Evolutionary conservation across 2,888 invertebrate genomes (phyloP).

Genomic region (Linnaemya vulpina): DNA sequence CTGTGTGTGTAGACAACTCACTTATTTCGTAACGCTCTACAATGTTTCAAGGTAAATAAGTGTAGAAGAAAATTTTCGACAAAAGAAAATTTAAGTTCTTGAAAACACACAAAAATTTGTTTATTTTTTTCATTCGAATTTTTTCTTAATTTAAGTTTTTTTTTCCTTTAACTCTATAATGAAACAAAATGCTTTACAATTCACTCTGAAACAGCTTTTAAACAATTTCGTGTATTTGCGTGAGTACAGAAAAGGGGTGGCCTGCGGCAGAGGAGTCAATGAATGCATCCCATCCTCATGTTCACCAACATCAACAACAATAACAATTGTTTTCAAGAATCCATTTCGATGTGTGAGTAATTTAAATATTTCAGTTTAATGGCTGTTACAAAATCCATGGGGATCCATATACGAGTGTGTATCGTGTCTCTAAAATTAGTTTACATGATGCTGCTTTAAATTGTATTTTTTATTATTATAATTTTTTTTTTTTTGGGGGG

Average conservation of each 20-base stretch:
- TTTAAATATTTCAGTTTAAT: slow-evolving; percentile 48
- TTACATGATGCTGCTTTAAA: slow-evolving; percentile 6
- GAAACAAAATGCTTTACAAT: neutral
- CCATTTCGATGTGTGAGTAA: neutral
- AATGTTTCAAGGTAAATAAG: slow-evolving; percentile 38
- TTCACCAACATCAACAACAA: slow-evolving; percentile 12
- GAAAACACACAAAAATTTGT: neutral
- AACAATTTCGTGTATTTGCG: slow-evolving; percentile 18
- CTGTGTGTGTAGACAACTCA: neutral
- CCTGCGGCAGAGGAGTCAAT: neutral
- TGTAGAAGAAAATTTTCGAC: neutral
- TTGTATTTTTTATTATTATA: slow-evolving; percentile 6
- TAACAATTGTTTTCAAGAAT: neutral
- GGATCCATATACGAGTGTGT: slow-evolving; percentile 14
- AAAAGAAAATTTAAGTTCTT: neutral
- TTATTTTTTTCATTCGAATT: too few relatives aligned
- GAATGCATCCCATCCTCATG: neutral
- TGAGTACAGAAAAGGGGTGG: neutral
- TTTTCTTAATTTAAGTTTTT: too few relatives aligned
- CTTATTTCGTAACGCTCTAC: slow-evolving; percentile 40
- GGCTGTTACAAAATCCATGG: slow-evolving; percentile 46
- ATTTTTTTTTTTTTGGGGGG: too few relatives aligned
- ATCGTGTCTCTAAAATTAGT: slow-evolving; percentile 53
- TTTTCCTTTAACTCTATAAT: neutral
- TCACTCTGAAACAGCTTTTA: neutral